Percentiles rank a stretch among this genome's conserved stretches.
Evolutionary conservation across 2,888 invertebrate genomes (phyloP).

Genomic region (Leptopilina myrica): DNA sequence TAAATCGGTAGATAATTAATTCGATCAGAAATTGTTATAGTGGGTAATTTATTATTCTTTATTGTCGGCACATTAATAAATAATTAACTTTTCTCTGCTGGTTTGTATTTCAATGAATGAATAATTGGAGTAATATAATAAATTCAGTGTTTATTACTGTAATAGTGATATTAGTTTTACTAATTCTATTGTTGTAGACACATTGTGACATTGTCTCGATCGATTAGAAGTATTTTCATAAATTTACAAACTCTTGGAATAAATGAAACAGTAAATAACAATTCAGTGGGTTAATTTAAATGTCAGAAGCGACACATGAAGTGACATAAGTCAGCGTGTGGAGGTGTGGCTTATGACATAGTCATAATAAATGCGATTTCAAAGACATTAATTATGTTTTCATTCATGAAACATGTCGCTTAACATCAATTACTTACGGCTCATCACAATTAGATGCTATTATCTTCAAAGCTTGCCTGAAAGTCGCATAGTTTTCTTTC

Average conservation of each 20-base stretch:
- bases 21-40: no score
- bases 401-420: slow-evolving; percentile 16
- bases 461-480: not conserved
- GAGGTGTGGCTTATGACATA: slow-evolving; percentile 15
- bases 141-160: no score
- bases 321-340: slow-evolving; percentile 5
- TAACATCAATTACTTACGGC: slow-evolving; percentile 3
- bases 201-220: not conserved
- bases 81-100: no score
- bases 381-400: slow-evolving; percentile 19
- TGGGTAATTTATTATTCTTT: no score
- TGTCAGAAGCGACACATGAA: not conserved
- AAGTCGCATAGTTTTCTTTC: not conserved
- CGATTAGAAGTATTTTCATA: not conserved
- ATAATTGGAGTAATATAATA: no score
- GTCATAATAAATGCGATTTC: slow-evolving; percentile 2
- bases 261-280: not conserved
- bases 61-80: no score
- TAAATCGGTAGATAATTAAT: no score
- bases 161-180: no score
- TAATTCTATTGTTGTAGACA: no score
- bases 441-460: not conserved
- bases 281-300: not conserved
- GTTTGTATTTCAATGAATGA: no score
- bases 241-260: not conserved